phyloP scores from a whole-genome alignment of 2,888 invertebrate species.

The Phalangium opilio region DNA sequence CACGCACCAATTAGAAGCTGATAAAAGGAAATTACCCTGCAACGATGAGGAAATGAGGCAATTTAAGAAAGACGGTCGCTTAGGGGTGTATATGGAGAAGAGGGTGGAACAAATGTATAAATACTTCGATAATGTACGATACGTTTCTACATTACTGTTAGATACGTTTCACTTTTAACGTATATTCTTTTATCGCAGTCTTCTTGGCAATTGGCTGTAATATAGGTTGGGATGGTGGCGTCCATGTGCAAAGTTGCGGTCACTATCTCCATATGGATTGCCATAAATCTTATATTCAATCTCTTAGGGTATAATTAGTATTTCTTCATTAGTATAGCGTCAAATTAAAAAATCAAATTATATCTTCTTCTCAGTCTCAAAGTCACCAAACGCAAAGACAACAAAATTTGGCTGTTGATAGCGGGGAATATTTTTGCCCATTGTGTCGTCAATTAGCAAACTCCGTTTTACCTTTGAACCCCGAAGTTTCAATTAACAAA shows the following conservation, averaged over 20 bases:
- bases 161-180: too few relatives aligned
- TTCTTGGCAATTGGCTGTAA: conserved; percentile 62
- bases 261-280: conserved; percentile 93
- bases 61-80: conserved; percentile 37
- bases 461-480: conserved; percentile 54
- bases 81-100: conserved; percentile 47
- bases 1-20: conserved; percentile 36
- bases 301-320: conserved; percentile 42
- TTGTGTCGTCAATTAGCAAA: conserved; percentile 83
- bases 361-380: conserved; percentile 13
- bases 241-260: conserved; percentile 87
- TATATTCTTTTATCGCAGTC: too few relatives aligned
- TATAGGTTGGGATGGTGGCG: conserved; percentile 77
- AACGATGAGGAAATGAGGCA: conserved; percentile 45
- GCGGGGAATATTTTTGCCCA: conserved; percentile 86
- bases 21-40: conserved; percentile 44
- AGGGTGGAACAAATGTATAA: conserved; percentile 56
- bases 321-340: too few relatives aligned
- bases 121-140: conserved; percentile 46
- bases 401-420: conserved; percentile 45
- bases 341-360: too few relatives aligned
- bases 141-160: too few relatives aligned
- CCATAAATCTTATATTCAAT: conserved; percentile 73
- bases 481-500: conserved; percentile 8
- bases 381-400: conserved; percentile 41